Evolutionary conservation across 2,113 vertebrate species (phyloP), one percentile per base, ranked within the genome.

Genomic region (Pontoporia blainvillei): DNA sequence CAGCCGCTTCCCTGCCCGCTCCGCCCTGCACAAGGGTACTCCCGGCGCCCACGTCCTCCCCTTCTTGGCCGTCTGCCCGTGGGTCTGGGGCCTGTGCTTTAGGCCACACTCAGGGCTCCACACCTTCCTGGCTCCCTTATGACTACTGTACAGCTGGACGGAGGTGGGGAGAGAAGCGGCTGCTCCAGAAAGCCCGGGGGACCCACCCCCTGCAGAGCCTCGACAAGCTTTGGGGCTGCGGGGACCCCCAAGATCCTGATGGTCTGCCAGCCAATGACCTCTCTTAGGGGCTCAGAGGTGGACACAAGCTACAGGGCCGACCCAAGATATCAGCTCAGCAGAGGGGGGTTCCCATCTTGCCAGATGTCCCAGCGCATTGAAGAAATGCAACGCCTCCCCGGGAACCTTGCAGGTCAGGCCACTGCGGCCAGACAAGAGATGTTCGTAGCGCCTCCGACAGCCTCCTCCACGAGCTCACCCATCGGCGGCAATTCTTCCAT

Each of bases 391-490:
- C 9, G 46, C 29, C 31, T 3, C 64, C 64, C 31, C 13, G 25
- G 6, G 13, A 66, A 14, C 13, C 64, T 15, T 8, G 13, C 13
- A 66, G 59, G 21, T 25, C 59, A 23, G 21, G 64, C 64, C 3
- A 15, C 64, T 17, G 31, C 15, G 1, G 31, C 62, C 4, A 8
- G 57, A 46, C 23, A 6, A 0, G 9, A 15, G 54, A 23, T 7
- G 3, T 2, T 52, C 3, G 4, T 0, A 21, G 54, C 29, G 1
- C 13, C 34, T 17, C 73, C 20, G 6, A 0, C 4, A 21, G 5
- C 39, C 25, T 36, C 46, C 18, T 2, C 81, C 29, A 5, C 4
- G 6, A 34, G 36, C 66, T 20, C 14, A 7, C 18, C 78, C 10
- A 8, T 15, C 6, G 11, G 44, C 0, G 2, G 14, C 61, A 1